Evolutionary conservation across 2,113 vertebrate genomes (phyloP), one percentile per base, ranked within the genome.

Genomic region (Oryzias celebensis): DNA sequence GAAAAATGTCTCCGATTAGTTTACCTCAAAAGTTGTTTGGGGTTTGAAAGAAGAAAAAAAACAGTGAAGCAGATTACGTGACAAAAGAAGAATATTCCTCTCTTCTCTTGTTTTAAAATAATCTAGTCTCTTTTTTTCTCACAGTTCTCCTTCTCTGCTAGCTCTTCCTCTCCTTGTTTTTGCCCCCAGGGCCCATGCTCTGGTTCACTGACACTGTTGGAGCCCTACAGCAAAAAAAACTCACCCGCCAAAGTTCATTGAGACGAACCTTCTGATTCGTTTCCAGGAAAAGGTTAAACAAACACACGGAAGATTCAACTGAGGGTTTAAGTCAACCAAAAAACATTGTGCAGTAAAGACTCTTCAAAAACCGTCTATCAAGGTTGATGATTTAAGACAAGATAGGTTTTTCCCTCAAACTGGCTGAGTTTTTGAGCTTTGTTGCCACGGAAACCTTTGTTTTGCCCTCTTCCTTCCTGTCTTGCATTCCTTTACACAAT

Each of bases 401-500:
- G 56, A 70, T 22, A 65, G 20, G 68, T 53, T 68, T 45, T 36
- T 23, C 23, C 41, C 16, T 3, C 0, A 71, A 68, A 61, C 49
- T 47, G 43, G 45, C 52, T 57, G 58, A 54, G 55, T 57, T 80
- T 74, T 53, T 77, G 31, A 56, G 63, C 60, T 56, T 20, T 20
- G 80, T 89, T 88, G 75, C 74, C 77, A 77, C 75, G 73, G 86
- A 81, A 90, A 90, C 89, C 76, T 90, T 91, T 91, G 88, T 91
- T 90, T 91, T 89, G 82, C 80, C 85, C 64, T 86, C 80, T 89
- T 90, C 85, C 85, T 90, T 90, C 89, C 90, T 92, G 86, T 75
- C 83, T 86, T 75, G 81, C 91, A 92, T 91, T 91, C 90, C 87
- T 89, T 70, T 49, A 24, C 82, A 91, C 81, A 85, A 87, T 83